Conservation (phyloP, 2,113 vertebrate species). For the Chaetodon auriga region DNA sequence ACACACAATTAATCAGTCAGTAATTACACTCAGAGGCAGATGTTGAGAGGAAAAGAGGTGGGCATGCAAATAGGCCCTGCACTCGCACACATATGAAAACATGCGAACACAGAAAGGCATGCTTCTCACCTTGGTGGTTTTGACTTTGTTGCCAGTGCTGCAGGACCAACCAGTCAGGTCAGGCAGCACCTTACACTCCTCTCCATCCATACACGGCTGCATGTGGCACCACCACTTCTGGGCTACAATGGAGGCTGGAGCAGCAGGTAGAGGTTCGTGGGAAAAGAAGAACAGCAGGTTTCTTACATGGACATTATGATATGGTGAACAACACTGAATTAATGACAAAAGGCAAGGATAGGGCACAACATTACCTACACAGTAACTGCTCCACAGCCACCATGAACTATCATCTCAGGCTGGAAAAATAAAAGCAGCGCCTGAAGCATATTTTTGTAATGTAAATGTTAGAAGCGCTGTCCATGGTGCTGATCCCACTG, state of each 20-base stretch:
- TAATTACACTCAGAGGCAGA: background rate
- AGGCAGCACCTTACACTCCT: slow-evolving; percentile 96
- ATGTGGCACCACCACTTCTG: slow-evolving; percentile 99
- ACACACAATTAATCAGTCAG: background rate
- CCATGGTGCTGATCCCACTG: slow-evolving; percentile 29
- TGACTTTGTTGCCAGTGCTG: slow-evolving; percentile 99
- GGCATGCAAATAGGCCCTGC: background rate
- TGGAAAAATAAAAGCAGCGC: background rate
- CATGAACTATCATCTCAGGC: background rate
- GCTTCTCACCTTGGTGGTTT: slow-evolving; percentile 96
- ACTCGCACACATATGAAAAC: background rate
- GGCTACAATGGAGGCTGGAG: slow-evolving; percentile 92
- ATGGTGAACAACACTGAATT: background rate
- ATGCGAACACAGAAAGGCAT: background rate
- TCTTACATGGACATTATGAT: background rate
- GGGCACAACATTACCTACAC: background rate
- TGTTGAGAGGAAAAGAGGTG: background rate
- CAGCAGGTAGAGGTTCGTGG: background rate
- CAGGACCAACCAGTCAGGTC: slow-evolving; percentile 98
- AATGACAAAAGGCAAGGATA: background rate
- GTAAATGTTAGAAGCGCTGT: background rate
- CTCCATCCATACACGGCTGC: slow-evolving; percentile 96
- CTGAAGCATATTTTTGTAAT: background rate
- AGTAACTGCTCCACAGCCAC: slow-evolving; percentile 1
- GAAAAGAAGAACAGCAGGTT: slow-evolving; percentile 4